phyloP scores from a whole-genome alignment of 2,797 vertebrate species.

The Macroramphosus scolopax region DNA sequence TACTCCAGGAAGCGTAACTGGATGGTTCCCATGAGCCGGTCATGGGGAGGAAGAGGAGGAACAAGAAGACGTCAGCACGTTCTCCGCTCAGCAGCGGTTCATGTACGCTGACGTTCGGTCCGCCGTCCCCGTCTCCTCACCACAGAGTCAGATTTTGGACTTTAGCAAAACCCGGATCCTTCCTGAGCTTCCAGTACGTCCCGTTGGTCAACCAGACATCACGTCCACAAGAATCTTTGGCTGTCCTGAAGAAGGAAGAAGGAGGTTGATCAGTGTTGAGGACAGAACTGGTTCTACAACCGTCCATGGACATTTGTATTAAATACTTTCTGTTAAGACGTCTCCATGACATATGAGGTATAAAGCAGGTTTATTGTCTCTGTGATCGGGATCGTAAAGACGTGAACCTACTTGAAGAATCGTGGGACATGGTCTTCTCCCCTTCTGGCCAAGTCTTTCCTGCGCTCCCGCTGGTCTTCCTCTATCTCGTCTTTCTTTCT shows the following conservation, averaged over 20 bases:
- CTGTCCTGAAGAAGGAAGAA: conserved; percentile 71
- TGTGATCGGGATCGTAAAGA: no score
- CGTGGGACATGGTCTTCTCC: conserved; percentile 84
- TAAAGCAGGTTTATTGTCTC: no score
- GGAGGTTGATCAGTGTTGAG: no score
- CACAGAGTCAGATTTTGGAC: conserved; percentile 82
- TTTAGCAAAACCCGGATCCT: conserved; percentile 86
- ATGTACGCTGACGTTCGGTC: conserved; percentile 29
- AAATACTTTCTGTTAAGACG: no score
- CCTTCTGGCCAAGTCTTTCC: conserved; percentile 82
- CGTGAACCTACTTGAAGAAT: conserved; percentile 86
- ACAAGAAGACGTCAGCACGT: conserved; percentile 25
- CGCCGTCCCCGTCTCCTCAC: conserved; percentile 80
- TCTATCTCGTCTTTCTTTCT: conserved; percentile 87
- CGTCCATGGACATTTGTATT: no score
- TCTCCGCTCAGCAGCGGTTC: conserved; percentile 61
- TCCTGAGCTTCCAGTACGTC: conserved; percentile 89
- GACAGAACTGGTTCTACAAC: no score
- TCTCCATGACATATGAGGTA: no score
- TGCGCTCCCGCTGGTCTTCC: conserved; percentile 84
- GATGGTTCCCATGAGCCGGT: conserved; percentile 58
- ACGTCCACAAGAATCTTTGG: conserved; percentile 82
- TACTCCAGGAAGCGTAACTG: conserved; percentile 30
- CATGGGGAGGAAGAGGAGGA: conserved; percentile 28
- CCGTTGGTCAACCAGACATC: conserved; percentile 90